Conservation (phyloP, 2,113 vertebrate genomes). For the Tenebrosternarchus preto region DNA sequence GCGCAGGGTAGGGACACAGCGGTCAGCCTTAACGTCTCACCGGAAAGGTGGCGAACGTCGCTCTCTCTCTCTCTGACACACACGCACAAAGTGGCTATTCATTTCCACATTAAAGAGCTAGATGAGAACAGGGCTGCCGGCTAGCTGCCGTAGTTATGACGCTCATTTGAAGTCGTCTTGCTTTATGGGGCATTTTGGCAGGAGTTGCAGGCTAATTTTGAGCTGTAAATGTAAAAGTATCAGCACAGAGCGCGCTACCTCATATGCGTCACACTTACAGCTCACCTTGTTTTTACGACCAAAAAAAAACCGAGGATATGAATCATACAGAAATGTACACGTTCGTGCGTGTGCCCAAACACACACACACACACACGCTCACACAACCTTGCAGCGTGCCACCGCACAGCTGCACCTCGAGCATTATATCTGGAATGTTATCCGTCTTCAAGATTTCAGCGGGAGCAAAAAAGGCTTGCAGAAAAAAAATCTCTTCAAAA, state of each 20-base stretch:
- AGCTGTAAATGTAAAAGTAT: conserved; percentile 13
- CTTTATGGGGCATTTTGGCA: not conserved
- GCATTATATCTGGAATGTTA: conserved; percentile 34
- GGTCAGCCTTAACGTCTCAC: conserved; percentile 19
- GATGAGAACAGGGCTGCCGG: not conserved
- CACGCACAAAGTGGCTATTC: conserved; percentile 4
- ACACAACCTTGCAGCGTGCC: too few species aligned
- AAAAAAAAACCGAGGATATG: conserved; percentile 35
- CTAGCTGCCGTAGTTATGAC: not conserved
- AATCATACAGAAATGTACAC: conserved; percentile 20
- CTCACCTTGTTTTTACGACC: not conserved
- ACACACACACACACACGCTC: not conserved
- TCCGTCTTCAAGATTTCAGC: conserved; percentile 33
- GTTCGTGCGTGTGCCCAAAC: not conserved
- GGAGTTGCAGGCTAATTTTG: conserved; percentile 8
- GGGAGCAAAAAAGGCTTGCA: conserved; percentile 25
- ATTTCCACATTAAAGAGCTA: not conserved
- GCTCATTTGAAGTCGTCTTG: conserved; percentile 11
- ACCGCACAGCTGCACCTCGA: conserved; percentile 30
- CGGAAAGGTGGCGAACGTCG: conserved; percentile 20
- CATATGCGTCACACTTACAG: not conserved
- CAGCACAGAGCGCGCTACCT: not conserved
- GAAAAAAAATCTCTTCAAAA: conserved; percentile 46
- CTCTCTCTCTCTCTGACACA: not conserved
- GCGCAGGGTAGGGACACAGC: not conserved